Evolutionary conservation across 2,797 vertebrate species (phyloP), one percentile per base, ranked within the genome.

Genomic region (Epinephelus coioides): DNA sequence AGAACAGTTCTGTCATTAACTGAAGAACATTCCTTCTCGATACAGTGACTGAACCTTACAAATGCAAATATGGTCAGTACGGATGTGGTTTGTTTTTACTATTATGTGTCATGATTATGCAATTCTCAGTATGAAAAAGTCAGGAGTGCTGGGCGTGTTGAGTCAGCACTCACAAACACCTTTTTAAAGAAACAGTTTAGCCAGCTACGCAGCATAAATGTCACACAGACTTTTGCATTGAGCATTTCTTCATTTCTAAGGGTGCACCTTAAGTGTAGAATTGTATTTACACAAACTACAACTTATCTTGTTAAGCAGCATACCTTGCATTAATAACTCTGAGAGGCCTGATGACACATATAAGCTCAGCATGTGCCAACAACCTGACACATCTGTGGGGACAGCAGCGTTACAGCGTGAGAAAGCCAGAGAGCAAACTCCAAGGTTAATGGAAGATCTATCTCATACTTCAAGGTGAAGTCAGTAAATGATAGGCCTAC

Each of bases 341-440:
- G n/a, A 72, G 25, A 73, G 7, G 40, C 40, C 15, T 25, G 11
- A 51, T 38, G 27, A 11, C 23, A 18, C 2, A 50, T 44, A 59
- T 43, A 15, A 75, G 56, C 40, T 83, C 44, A 73, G 13, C 1
- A 1, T 14, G 43, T 38, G 11, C 34, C 19, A 50, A 56, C 18
- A 46, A 2, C 49, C 27, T 47, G 53, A 73, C 23, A 61, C 19
- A 5, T 56, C 21, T 50, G 19, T 4, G n/a, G 1, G 34, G 53
- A 40, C 49, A 57, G 18, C 38, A 55, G 51, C 6, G 50, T 50
- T 23, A 63, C 17, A 18, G 30, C 1, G 18, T 46, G 12, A 54
- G 53, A 34, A 17, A 27, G 23, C 19, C 15, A 30, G 25, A 15
- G 78, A 63, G 66, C 77, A 77, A 81, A 81, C 34, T 85, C 56